These are phyloP conservation scores for Pachyrhynchus sulphureomaculatus DNA, from an alignment of 1,140 invertebrate species.

Conservation along the genomic window DNA sequence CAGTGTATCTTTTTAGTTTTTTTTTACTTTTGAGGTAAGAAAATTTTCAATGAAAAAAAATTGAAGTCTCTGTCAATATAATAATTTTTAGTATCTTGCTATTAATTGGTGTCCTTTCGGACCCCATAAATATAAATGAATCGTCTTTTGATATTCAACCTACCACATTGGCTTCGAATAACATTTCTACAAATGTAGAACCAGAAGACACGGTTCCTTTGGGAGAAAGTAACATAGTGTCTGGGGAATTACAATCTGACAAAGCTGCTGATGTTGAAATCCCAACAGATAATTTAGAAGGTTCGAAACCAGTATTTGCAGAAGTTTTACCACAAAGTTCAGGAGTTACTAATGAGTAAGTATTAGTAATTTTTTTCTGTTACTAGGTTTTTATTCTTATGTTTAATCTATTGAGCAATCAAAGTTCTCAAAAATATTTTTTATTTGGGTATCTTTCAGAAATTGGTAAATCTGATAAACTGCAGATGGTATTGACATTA, in stretches of 20 bases:
- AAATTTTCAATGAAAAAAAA: background rate
- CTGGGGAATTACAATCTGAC: background rate
- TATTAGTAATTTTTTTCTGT: too few species aligned
- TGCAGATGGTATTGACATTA: too few species aligned
- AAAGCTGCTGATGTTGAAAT: background rate
- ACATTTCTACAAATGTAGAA: background rate
- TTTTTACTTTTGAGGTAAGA: background rate
- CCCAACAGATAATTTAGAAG: background rate
- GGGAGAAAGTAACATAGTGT: background rate
- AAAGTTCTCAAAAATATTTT: too few species aligned
- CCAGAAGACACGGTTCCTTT: background rate
- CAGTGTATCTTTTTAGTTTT: background rate
- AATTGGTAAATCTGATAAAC: too few species aligned
- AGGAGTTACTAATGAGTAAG: constrained; percentile 4
- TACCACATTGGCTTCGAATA: background rate
- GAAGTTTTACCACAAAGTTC: background rate
- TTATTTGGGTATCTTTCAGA: too few species aligned
- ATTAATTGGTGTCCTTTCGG: background rate
- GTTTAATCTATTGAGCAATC: too few species aligned
- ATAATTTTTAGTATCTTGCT: constrained; percentile 1
- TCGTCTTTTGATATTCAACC: constrained; percentile 1
- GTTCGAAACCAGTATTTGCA: background rate
- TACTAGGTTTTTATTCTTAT: too few species aligned
- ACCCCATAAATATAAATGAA: background rate
- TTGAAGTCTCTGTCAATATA: background rate